phyloP scores from a whole-genome alignment of 2,888 invertebrate species.

The Temnothorax ravouxi region DNA sequence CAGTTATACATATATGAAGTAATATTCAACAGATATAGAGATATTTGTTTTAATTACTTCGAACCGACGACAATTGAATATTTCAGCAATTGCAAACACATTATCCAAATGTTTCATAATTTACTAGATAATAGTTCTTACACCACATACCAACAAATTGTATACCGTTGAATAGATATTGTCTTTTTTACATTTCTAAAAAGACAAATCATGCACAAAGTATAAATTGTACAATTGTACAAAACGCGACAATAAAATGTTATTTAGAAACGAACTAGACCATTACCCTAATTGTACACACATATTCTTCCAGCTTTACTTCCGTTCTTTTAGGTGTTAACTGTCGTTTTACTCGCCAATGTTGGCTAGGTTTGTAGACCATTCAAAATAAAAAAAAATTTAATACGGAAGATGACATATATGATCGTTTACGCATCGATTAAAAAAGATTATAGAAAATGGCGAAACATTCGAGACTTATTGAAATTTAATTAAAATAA shows the following conservation, averaged over 20 bases:
- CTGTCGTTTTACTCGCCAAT: background rate
- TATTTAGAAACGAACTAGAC: background rate
- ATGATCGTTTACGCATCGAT: background rate
- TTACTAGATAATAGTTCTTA: background rate
- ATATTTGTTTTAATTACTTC: background rate
- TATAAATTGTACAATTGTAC: background rate
- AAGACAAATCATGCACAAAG: background rate
- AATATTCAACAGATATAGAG: background rate
- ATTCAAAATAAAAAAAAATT: background rate
- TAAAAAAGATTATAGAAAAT: background rate
- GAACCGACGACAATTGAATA: background rate
- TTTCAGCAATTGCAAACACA: background rate
- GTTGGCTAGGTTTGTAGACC: background rate
- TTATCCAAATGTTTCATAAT: background rate
- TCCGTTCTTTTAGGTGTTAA: background rate
- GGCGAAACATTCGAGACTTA: background rate
- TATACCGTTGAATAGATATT: background rate
- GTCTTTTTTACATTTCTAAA: background rate
- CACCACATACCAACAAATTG: background rate
- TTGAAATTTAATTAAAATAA: slow-evolving; percentile 5
- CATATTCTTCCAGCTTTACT: slow-evolving; percentile 4
- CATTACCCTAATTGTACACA: background rate
- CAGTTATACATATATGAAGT: background rate
- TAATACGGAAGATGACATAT: background rate
- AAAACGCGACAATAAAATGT: background rate